Evolutionary conservation across 1,140 invertebrate genomes (phyloP).

Genomic region (Caenorhabditis brenneri): DNA sequence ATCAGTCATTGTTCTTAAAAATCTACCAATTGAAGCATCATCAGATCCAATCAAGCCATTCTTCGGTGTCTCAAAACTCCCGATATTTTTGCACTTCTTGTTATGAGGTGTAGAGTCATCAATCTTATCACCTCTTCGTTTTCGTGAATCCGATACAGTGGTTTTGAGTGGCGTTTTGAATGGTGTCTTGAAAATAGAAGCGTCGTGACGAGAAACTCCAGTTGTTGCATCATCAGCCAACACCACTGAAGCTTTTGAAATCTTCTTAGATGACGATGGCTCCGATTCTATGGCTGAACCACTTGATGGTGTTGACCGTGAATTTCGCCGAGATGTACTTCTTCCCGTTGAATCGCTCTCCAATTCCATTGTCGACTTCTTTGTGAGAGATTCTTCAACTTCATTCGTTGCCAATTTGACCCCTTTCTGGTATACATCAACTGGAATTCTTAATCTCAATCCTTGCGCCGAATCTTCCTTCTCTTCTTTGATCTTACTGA

Average conservation of each 20-base stretch:
- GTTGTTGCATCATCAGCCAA: no score
- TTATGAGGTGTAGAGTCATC: neutral
- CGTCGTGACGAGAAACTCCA: no score
- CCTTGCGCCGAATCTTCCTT: neutral
- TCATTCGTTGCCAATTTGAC: neutral
- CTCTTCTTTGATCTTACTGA: neutral
- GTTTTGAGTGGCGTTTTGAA: neutral
- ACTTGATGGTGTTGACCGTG: neutral
- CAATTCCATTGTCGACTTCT: neutral
- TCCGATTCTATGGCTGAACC: neutral
- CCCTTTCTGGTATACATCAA: neutral
- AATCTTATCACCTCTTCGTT: slow-evolving; percentile 11
- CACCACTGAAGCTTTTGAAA: no score
- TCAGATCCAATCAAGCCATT: neutral
- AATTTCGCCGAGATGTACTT: neutral
- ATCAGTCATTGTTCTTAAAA: slow-evolving; percentile 7
- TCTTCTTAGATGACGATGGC: no score
- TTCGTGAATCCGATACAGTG: neutral
- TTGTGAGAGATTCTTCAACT: no score
- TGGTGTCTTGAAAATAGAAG: neutral
- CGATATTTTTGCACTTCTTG: neutral
- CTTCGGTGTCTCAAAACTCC: slow-evolving; percentile 8
- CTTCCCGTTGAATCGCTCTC: neutral
- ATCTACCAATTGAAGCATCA: neutral
- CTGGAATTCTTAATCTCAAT: neutral